A percentile compares a stretch with the other conserved stretches of the same genome.
Evolutionary conservation across 2,888 invertebrate genomes (phyloP).

Genomic region (Gymnosoma rotundatum): DNA sequence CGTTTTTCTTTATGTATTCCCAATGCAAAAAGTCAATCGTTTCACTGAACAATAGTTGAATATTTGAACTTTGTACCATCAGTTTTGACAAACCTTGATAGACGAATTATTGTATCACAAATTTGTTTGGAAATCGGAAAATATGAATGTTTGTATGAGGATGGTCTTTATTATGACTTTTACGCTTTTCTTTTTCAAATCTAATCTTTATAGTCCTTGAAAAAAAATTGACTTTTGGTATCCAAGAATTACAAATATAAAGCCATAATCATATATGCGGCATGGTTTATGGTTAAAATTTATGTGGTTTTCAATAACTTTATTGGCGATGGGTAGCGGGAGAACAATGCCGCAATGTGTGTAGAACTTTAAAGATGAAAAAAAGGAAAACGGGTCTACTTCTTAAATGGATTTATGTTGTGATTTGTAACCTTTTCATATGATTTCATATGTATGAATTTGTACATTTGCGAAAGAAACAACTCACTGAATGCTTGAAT

Average conservation of each 20-base stretch:
- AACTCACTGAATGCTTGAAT: slow-evolving; percentile 9
- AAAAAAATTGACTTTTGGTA: slow-evolving; percentile 62
- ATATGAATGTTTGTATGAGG: slow-evolving; percentile 45
- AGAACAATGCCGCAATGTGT: background rate
- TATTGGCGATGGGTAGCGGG: slow-evolving; percentile 29
- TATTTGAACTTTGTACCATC: slow-evolving; percentile 62
- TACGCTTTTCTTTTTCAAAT: slow-evolving; percentile 15
- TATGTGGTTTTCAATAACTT: slow-evolving; percentile 70
- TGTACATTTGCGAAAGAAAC: slow-evolving; percentile 38
- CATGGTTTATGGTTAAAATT: slow-evolving; percentile 53
- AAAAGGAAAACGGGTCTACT: slow-evolving; percentile 16
- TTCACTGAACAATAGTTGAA: slow-evolving; percentile 48
- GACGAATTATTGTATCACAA: too few species aligned
- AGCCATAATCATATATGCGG: background rate
- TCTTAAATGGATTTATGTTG: slow-evolving; percentile 71
- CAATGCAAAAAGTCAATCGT: slow-evolving; percentile 42
- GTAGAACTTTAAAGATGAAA: slow-evolving; percentile 18
- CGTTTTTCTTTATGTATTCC: too few species aligned
- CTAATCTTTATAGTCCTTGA: background rate
- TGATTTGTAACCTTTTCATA: slow-evolving; percentile 70
- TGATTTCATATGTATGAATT: slow-evolving; percentile 44
- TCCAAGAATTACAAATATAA: background rate
- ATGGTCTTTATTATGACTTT: slow-evolving; percentile 37
- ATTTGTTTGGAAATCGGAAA: slow-evolving; percentile 28
- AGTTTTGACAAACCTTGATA: slow-evolving; percentile 54